A percentile compares a stretch with the other conserved stretches of the same genome.
Conservation (phyloP, 2,113 vertebrate genomes). For the Gymnorhina tibicen region DNA sequence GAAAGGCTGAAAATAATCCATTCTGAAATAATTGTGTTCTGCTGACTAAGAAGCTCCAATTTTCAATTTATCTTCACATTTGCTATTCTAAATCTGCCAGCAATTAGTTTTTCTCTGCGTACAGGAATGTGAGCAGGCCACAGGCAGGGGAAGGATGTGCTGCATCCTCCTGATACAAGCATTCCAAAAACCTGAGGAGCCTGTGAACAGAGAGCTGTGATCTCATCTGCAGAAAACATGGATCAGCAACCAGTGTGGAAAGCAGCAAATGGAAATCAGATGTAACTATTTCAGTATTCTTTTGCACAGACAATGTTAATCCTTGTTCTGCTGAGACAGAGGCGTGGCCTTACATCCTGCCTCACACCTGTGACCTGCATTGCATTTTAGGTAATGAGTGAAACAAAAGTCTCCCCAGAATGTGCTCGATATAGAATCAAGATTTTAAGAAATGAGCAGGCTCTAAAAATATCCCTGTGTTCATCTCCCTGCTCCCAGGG, state of each 20-base stretch:
- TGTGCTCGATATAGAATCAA: accelerated
- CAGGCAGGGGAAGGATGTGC: neutral
- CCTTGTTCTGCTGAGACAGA: neutral
- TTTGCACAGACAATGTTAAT: accelerated
- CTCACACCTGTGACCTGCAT: neutral
- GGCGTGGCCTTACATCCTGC: neutral
- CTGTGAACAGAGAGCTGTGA: no score
- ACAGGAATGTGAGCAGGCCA: accelerated
- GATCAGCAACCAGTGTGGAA: accelerated
- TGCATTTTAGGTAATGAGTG: accelerated
- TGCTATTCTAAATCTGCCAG: neutral
- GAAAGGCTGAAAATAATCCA: neutral
- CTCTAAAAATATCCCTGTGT: accelerated
- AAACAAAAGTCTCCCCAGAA: neutral
- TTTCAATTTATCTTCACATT: neutral
- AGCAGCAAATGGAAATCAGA: neutral
- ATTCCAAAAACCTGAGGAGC: neutral
- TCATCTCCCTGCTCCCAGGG: neutral
- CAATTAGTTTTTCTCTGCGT: neutral
- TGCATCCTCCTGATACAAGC: accelerated
- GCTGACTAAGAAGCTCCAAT: neutral
- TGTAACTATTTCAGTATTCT: no score
- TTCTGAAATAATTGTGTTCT: neutral
- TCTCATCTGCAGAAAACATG: neutral
- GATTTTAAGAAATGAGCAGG: neutral